phyloP scores from a whole-genome alignment of 2,113 vertebrate species.

The Erythrolamprus reginae region DNA sequence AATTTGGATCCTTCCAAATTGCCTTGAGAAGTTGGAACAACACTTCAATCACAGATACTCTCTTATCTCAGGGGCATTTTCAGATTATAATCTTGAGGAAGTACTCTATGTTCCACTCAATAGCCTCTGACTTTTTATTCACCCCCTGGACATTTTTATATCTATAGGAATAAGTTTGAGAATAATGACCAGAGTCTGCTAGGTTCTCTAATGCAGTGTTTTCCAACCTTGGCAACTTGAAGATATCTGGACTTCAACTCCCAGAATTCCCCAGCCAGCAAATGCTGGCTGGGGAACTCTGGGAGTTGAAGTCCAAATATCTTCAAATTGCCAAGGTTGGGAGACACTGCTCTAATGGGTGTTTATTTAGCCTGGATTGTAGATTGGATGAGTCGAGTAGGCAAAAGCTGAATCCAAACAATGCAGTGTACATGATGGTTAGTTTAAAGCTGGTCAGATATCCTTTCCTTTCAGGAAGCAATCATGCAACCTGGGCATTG shows the following conservation, averaged over 20 bases:
- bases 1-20: background rate
- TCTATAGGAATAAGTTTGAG: background rate
- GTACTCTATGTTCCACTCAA: background rate
- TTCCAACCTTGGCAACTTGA: too few species aligned
- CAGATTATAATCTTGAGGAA: background rate
- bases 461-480: background rate
- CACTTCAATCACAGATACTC: background rate
- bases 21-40: background rate
- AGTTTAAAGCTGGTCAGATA: background rate
- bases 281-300: too few species aligned
- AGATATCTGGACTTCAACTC: too few species aligned
- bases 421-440: background rate
- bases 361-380: background rate
- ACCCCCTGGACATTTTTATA: background rate
- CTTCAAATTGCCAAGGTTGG: too few species aligned
- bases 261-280: too few species aligned
- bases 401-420: background rate
- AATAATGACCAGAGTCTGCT: background rate
- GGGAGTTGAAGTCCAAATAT: too few species aligned
- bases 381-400: background rate
- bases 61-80: background rate
- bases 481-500: background rate
- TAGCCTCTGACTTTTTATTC: background rate
- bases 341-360: background rate
- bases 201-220: too few species aligned